A percentile compares a stretch with the other conserved stretches of the same genome.
Evolutionary conservation across 1,140 invertebrate genomes (phyloP).

Genomic region (Parapsyche elsis): DNA sequence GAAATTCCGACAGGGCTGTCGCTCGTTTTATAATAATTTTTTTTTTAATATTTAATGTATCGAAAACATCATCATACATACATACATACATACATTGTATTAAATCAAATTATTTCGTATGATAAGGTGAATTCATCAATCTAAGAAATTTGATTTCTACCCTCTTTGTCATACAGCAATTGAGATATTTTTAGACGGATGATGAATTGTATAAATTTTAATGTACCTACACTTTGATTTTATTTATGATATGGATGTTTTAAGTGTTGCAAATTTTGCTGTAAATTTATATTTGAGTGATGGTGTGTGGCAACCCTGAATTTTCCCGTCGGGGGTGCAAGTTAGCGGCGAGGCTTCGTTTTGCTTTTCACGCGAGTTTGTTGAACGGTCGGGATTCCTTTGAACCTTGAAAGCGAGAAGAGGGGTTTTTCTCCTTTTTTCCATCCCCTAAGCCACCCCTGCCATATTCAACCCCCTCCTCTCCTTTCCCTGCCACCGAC

Average conservation of each 20-base stretch:
- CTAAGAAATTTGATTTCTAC: no score
- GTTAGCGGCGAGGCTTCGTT: constrained; percentile 32
- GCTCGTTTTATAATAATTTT: neutral
- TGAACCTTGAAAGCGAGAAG: constrained; percentile 45
- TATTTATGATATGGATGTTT: no score
- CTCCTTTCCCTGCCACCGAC: neutral
- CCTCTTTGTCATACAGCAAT: no score
- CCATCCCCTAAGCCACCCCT: neutral
- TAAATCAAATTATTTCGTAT: neutral
- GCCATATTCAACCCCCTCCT: neutral
- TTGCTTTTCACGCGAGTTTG: constrained; percentile 45
- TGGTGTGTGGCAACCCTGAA: neutral
- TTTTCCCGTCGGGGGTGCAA: constrained; percentile 25
- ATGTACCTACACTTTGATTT: no score
- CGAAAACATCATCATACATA: no score
- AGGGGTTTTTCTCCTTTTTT: constrained; percentile 41
- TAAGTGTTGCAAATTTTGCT: no score
- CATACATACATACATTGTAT: neutral
- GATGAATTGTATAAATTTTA: no score
- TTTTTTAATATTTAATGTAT: neutral
- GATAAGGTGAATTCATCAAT: no score
- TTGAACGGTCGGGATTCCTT: constrained; percentile 45
- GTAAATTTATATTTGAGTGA: no score
- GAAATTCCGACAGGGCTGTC: constrained; percentile 32
- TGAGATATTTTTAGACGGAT: no score